These are phyloP conservation scores for Heptranchias perlo DNA, from an alignment of 2,113 vertebrate genomes.

Conservation along the genomic window DNA sequence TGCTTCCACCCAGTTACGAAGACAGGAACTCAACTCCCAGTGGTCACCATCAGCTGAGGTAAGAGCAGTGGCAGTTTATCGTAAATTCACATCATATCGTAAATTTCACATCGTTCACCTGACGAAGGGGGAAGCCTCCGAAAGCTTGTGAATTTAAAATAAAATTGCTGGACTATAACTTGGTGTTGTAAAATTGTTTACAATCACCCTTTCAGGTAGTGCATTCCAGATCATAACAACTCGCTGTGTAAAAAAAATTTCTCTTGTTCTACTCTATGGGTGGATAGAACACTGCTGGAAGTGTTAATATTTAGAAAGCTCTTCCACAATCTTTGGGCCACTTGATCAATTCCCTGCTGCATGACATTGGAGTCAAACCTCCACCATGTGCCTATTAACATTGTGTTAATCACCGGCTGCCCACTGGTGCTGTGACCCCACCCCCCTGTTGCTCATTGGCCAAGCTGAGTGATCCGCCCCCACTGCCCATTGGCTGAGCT, in stretches of 20 bases:
- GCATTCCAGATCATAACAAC: background rate
- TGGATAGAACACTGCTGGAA: background rate
- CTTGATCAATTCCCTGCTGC: no score
- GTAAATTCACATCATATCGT: no score
- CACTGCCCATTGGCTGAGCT: background rate
- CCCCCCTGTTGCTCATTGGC: background rate
- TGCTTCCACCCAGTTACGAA: background rate
- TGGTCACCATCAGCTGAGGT: background rate
- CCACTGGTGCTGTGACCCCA: no score
- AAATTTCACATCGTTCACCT: no score
- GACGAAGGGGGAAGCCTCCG: no score
- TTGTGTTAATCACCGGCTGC: background rate
- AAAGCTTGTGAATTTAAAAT: no score
- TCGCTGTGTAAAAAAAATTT: background rate
- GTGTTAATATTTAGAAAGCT: background rate
- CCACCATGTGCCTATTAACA: background rate
- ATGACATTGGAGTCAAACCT: background rate
- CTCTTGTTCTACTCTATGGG: no score
- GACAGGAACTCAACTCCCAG: background rate
- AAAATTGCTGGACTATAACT: no score
- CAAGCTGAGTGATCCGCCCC: background rate
- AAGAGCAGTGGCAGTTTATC: background rate
- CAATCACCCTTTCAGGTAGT: no score
- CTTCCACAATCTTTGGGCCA: no score
- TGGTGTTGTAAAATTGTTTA: no score